These are phyloP conservation scores for Myotis davidii DNA, from an alignment of 2,113 vertebrate species.

Conservation along the genomic window DNA sequence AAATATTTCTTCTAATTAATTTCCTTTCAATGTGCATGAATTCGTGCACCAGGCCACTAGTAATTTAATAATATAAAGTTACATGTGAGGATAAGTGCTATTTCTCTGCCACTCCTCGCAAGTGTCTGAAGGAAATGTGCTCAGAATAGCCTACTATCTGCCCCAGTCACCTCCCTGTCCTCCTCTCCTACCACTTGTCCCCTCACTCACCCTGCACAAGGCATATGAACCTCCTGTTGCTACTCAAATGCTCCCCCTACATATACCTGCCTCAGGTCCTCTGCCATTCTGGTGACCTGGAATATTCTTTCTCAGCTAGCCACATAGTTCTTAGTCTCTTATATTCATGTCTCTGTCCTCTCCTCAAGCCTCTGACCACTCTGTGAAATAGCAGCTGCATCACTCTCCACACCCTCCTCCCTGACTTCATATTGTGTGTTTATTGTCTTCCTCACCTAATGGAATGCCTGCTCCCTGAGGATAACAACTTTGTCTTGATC, in stretches of 20 bases:
- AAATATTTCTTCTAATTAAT: no score
- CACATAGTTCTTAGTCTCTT: neutral
- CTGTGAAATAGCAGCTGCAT: no score
- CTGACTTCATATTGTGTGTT: neutral
- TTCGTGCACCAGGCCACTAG: no score
- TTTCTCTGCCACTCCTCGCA: neutral
- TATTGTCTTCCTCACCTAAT: neutral
- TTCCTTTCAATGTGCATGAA: no score
- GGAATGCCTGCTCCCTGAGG: neutral
- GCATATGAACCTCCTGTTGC: neutral
- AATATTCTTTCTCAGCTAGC: neutral
- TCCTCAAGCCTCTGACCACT: neutral
- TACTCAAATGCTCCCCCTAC: neutral
- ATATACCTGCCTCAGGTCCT: neutral
- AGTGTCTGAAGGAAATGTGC: neutral
- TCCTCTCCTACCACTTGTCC: neutral
- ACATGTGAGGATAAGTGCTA: neutral
- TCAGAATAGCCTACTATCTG: neutral
- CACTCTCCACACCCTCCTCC: neutral
- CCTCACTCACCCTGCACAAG: rapidly evolving
- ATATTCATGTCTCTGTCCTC: neutral
- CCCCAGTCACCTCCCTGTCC: neutral
- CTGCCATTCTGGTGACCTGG: neutral
- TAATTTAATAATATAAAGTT: neutral
- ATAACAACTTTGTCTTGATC: neutral